Evolutionary conservation across 35 echinoderm and acorn worm species (phyloP), one percentile per base, ranked within the genome.

Genomic region (Stichopus chloronotus): DNA sequence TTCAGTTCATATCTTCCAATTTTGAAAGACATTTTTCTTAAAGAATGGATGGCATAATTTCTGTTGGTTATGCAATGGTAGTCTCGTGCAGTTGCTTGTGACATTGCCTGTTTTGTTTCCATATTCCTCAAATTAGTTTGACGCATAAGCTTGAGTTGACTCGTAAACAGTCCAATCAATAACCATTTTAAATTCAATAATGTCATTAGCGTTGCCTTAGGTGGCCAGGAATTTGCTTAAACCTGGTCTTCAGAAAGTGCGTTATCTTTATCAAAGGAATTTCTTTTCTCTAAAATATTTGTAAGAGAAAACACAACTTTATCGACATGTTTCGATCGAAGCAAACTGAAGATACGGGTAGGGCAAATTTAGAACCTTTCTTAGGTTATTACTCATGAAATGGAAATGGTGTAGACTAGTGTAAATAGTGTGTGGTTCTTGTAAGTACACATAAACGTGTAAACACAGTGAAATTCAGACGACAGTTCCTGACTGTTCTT

Each of bases 121-220:
- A 20, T n/a, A 4, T 74, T 19, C 17, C 69, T 74, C 17, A 74
- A 72, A 74, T 74, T 74, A 74, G 69, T 74, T 74, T 74, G 12
- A 74, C 69, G 69, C 19, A 16, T 74, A 74, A 74, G 69, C 69
- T 74, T 74, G 69, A 74, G 7, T 74, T 74, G 69, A 74, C 69
- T 74, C 69, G 69, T 74, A 74, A 74, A 74, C 13, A 74, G 69
- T n/a, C 69, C 11, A 74, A 74, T 74, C 69, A 74, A 74, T 74
- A 74, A 74, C 69, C 69, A 74, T 74, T 74, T 74, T 74, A 74
- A 74, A 74, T 74, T 74, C 69, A 74, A 74, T 74, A 74, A 74
- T 74, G 69, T n/a, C n/a, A 74, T 14, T 74, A 74, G 69, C 4
- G 69, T 74, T 74, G 69, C 69, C 69, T 19, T 74, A 19, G 69